Evolutionary conservation across 2,113 vertebrate genomes (phyloP).

Genomic region (Passer domesticus): DNA sequence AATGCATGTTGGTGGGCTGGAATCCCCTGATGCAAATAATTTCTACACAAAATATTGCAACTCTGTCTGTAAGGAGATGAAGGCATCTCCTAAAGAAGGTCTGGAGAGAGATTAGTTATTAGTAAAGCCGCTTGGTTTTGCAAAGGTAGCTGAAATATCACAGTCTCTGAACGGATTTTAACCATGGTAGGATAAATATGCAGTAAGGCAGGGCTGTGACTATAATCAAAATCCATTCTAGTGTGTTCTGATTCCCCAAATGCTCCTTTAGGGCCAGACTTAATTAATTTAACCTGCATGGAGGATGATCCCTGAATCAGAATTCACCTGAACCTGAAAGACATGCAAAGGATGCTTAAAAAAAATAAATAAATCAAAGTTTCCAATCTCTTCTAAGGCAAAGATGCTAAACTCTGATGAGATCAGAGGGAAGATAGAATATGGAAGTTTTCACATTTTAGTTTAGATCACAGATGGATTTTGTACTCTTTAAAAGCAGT

Average conservation of each 20-base stretch:
- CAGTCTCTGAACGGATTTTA: neutral
- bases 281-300: neutral
- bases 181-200: neutral
- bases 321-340: neutral
- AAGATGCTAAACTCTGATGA: neutral
- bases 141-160: neutral
- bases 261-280: neutral
- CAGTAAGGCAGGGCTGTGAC: neutral
- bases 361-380: neutral
- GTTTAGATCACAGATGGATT: neutral
- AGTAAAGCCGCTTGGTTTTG: neutral
- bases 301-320: neutral
- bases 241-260: neutral
- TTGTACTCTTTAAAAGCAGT: neutral
- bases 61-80: neutral
- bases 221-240: neutral
- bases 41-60: neutral
- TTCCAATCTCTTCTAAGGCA: neutral
- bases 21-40: neutral
- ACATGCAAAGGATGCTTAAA: neutral
- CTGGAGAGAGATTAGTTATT: neutral
- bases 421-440: neutral
- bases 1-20: neutral
- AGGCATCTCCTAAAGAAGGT: neutral
- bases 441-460: neutral